Evolutionary conservation across 2,113 vertebrate species (phyloP).

Genomic region (Eulemur macaco): DNA sequence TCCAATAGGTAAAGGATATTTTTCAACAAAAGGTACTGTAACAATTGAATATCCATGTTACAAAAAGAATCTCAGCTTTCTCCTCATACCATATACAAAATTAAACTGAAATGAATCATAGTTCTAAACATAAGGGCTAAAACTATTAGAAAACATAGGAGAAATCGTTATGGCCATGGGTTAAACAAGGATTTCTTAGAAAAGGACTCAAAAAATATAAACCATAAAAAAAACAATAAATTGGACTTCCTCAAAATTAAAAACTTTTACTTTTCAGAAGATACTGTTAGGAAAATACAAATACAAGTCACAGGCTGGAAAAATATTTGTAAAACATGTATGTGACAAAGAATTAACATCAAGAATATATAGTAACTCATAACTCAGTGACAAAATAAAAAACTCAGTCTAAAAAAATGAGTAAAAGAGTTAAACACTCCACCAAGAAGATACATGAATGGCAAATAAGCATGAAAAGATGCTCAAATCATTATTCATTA

Average conservation of each 20-base stretch:
- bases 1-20: background rate
- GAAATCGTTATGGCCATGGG: background rate
- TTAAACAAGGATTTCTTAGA: conserved; percentile 15
- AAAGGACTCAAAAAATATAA: background rate
- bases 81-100: background rate
- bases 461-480: background rate
- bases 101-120: background rate
- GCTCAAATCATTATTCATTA: background rate
- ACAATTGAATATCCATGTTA: background rate
- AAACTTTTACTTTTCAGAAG: background rate
- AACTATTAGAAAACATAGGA: background rate
- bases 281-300: conserved; percentile 13
- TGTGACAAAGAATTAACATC: background rate
- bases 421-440: background rate
- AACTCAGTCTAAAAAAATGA: background rate
- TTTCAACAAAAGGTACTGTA: background rate
- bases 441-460: background rate
- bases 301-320: background rate
- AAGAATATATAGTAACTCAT: background rate
- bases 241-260: background rate
- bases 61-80: background rate
- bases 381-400: background rate
- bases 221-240: background rate
- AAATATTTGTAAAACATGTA: background rate
- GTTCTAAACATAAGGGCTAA: background rate